Evolutionary conservation across 2,888 invertebrate genomes (phyloP).

Genomic region (Trissolcus brochymenae): DNA sequence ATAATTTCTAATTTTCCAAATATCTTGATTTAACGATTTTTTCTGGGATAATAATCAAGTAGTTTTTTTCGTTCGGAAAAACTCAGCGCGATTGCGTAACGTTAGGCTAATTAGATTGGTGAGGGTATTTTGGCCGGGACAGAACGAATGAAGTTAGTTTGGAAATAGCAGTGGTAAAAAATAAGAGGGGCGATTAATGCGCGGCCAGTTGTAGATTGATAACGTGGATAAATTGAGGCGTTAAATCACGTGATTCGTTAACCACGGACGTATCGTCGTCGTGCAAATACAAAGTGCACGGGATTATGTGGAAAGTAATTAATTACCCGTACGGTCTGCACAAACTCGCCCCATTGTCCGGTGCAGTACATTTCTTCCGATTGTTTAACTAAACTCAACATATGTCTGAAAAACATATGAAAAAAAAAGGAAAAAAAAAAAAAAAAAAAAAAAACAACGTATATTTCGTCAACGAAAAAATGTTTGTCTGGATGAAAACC

Average conservation of each 20-base stretch:
- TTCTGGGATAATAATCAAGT: not conserved
- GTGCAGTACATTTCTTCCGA: slow-evolving; percentile 53
- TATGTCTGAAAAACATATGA: not conserved
- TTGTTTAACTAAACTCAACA: slow-evolving; percentile 45
- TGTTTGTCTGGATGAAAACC: not conserved
- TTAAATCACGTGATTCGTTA: slow-evolving; percentile 58
- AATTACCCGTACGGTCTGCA: slow-evolving; percentile 47
- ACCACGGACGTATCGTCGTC: slow-evolving; percentile 45
- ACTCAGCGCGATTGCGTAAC: slow-evolving; percentile 11
- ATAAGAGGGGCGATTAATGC: slow-evolving; percentile 30
- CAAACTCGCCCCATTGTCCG: slow-evolving; percentile 35
- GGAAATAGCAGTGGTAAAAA: slow-evolving; percentile 14
- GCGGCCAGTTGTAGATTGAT: slow-evolving; percentile 52
- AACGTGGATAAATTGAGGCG: slow-evolving; percentile 56
- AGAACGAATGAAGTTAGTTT: slow-evolving; percentile 13
- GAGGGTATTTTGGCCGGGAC: slow-evolving; percentile 8
- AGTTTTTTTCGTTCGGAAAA: not conserved
- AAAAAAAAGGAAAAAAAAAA: no score
- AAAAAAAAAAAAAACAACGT: no score
- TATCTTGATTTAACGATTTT: not conserved
- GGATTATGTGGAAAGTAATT: slow-evolving; percentile 59
- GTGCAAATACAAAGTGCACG: slow-evolving; percentile 47
- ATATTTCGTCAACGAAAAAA: no score
- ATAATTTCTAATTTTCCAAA: no score
- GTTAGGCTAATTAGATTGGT: slow-evolving; percentile 16